phyloP scores from a whole-genome alignment of 2,113 vertebrate genomes.

The Pogona vitticeps region DNA sequence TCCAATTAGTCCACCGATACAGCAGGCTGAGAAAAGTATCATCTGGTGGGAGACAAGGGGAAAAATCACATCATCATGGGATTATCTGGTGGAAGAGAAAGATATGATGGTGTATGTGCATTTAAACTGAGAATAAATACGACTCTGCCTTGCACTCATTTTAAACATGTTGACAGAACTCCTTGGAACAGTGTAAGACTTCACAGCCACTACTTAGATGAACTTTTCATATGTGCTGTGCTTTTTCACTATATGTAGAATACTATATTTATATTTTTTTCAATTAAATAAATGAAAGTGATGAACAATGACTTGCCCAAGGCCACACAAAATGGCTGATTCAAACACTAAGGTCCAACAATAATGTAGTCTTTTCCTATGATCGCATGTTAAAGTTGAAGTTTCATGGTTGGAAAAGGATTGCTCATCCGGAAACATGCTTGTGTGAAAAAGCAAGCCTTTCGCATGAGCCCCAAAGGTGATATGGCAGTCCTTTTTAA shows the following conservation, averaged over 20 bases:
- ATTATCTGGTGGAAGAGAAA: conserved; percentile 27
- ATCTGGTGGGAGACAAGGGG: conserved; percentile 81
- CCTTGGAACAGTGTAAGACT: background rate
- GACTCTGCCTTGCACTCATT: background rate
- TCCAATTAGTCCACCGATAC: conserved; percentile 97
- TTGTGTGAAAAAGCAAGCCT: background rate
- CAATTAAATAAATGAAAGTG: background rate
- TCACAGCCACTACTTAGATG: background rate
- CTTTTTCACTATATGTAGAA: background rate
- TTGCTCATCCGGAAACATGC: background rate
- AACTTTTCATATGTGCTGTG: background rate
- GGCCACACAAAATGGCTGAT: background rate
- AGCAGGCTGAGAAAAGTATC: conserved; percentile 98
- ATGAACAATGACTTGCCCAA: no score
- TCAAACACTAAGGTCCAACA: background rate
- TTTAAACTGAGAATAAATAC: background rate
- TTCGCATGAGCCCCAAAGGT: background rate
- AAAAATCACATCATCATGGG: conserved; percentile 17
- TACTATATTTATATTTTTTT: background rate
- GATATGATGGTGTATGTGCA: background rate
- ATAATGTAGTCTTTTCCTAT: background rate
- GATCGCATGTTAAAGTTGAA: background rate
- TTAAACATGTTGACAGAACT: background rate
- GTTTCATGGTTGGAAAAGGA: background rate
- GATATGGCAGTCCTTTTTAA: background rate